Evolutionary conservation across 2,113 vertebrate genomes (phyloP).

Genomic region (Xenopus borealis): DNA sequence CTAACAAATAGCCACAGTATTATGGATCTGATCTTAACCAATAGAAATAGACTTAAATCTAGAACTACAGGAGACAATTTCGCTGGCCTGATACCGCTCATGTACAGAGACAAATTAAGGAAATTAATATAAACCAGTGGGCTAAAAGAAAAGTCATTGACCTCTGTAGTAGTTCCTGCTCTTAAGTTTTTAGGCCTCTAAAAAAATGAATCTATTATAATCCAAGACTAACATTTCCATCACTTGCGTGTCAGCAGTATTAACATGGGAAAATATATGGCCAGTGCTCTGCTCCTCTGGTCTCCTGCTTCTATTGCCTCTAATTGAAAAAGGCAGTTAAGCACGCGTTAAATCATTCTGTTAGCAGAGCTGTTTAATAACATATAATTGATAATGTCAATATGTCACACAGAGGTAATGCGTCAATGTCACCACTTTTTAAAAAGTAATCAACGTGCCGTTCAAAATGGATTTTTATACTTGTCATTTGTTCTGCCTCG

Average conservation of each 20-base stretch:
- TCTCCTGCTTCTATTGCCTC: slow-evolving; percentile 59
- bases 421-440: slow-evolving; percentile 59
- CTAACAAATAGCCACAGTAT: too few species aligned
- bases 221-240: slow-evolving; percentile 56
- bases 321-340: slow-evolving; percentile 69
- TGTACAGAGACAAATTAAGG: too few species aligned
- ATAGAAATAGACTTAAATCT: too few species aligned
- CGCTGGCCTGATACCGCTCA: too few species aligned
- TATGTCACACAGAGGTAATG: slow-evolving; percentile 53
- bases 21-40: too few species aligned
- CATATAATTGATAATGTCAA: slow-evolving; percentile 63
- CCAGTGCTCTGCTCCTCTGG: slow-evolving; percentile 52
- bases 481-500: slow-evolving; percentile 49
- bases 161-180: neutral
- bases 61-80: too few species aligned
- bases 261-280: slow-evolving; percentile 68
- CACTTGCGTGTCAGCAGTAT: slow-evolving; percentile 54
- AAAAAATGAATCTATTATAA: slow-evolving; percentile 57
- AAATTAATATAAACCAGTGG: too few species aligned
- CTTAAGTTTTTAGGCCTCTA: slow-evolving; percentile 48
- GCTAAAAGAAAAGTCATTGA: too few species aligned
- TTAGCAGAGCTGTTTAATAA: slow-evolving; percentile 64
- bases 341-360: slow-evolving; percentile 65
- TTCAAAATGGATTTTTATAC: slow-evolving; percentile 50
- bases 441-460: slow-evolving; percentile 44